Conservation (phyloP, 2,113 vertebrate species). For the Eidolon helvum region DNA sequence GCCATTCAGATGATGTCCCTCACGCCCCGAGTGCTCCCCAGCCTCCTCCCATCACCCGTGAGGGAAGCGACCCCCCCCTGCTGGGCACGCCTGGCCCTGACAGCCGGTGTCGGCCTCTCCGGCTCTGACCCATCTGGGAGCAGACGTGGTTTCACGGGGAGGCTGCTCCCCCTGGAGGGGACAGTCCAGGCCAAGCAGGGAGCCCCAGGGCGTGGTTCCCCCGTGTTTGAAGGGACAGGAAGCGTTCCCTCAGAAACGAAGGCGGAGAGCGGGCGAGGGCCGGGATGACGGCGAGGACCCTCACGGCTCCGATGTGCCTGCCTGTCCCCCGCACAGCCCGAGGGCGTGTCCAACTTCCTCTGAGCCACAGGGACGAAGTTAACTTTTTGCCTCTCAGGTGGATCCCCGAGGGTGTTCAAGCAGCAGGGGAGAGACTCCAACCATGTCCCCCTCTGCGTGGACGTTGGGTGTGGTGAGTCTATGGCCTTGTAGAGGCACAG, state of each 20-base stretch:
- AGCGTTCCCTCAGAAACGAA: background rate
- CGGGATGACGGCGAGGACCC: background rate
- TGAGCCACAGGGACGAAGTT: background rate
- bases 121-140: background rate
- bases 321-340: no score
- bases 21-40: accelerated
- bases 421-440: background rate
- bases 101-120: no score
- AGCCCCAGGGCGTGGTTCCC: background rate
- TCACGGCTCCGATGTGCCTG: accelerated
- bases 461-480: no score
- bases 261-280: background rate
- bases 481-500: accelerated
- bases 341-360: background rate
- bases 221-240: background rate
- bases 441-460: background rate
- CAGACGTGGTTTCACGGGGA: background rate
- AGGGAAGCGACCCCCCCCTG: background rate
- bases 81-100: background rate
- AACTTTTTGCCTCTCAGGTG: background rate
- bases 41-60: background rate
- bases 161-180: no score
- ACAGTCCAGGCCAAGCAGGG: background rate
- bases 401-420: background rate
- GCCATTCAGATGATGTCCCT: background rate